These are phyloP conservation scores for Malacosoma neustria DNA, from an alignment of 2,888 invertebrate genomes.

Conservation along the genomic window DNA sequence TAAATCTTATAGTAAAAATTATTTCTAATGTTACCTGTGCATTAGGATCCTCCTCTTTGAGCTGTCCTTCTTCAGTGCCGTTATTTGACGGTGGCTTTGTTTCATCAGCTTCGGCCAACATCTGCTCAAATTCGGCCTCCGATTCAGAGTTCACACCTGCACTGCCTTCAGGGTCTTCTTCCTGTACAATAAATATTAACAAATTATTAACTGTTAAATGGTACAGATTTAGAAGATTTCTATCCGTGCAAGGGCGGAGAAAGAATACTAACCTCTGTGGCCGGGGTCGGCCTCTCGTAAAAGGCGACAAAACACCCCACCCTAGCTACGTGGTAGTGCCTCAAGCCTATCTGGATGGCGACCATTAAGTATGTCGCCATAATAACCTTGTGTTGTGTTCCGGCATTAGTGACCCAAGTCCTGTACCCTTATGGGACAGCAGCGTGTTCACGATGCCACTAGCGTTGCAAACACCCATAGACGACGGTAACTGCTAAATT, in stretches of 20 bases:
- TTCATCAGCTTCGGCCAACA: constrained; percentile 94
- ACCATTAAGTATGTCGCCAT: too few species aligned
- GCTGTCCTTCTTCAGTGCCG: constrained; percentile 28
- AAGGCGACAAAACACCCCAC: not conserved
- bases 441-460: too few species aligned
- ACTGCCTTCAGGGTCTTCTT: constrained; percentile 87
- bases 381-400: too few species aligned
- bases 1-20: not conserved
- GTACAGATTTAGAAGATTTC: too few species aligned
- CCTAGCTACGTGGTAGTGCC: not conserved
- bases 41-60: constrained; percentile 48
- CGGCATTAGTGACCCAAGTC: too few species aligned
- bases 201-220: too few species aligned
- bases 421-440: too few species aligned
- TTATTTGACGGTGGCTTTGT: constrained; percentile 58
- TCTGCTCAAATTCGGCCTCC: constrained; percentile 98
- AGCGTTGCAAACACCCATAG: too few species aligned
- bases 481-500: too few species aligned
- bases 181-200: constrained; percentile 47
- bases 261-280: not conserved
- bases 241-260: not conserved
- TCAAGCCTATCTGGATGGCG: too few species aligned
- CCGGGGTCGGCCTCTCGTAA: not conserved
- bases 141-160: constrained; percentile 91
- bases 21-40: constrained; percentile 35